Conservation (phyloP, 2,888 invertebrate species). For the Agelastica alni region DNA sequence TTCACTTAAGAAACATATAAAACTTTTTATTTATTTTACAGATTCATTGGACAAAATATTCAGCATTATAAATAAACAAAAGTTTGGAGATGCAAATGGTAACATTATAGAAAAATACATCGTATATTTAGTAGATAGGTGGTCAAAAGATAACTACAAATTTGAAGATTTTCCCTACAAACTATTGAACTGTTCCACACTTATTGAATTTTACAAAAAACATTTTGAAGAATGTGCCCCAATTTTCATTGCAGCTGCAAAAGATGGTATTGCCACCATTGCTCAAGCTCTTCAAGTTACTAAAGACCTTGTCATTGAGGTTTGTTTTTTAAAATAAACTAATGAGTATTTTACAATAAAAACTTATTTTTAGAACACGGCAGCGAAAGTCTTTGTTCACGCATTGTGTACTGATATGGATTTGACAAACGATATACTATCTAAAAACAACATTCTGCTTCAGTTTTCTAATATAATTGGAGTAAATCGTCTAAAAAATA, state of each 20-base stretch:
- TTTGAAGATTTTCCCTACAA: constrained; percentile 52
- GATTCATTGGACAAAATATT: constrained; percentile 42
- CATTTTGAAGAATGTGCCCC: constrained; percentile 55
- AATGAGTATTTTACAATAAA: neutral
- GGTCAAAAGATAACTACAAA: constrained; percentile 41
- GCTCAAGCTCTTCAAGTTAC: constrained; percentile 36
- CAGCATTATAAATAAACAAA: constrained; percentile 39
- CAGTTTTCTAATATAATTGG: constrained; percentile 48
- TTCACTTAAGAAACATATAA: no score
- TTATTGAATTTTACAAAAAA: constrained; percentile 54
- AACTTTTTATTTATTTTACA: no score
- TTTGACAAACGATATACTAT: constrained; percentile 42
- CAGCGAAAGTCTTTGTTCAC: constrained; percentile 39
- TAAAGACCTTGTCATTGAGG: constrained; percentile 33
- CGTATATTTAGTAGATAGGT: constrained; percentile 58
- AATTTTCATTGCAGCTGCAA: constrained; percentile 52
- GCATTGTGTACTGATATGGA: constrained; percentile 42
- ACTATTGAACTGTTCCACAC: constrained; percentile 49
- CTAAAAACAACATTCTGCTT: constrained; percentile 40
- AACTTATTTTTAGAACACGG: constrained; percentile 34
- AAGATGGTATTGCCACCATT: no score
- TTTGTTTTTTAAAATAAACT: constrained; percentile 13
- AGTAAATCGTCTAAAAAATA: constrained; percentile 31
- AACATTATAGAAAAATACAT: constrained; percentile 57
- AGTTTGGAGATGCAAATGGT: constrained; percentile 44